These are phyloP conservation scores for Nematopogon swammerdamellus DNA, from an alignment of 2,888 invertebrate genomes.

Conservation along the genomic window DNA sequence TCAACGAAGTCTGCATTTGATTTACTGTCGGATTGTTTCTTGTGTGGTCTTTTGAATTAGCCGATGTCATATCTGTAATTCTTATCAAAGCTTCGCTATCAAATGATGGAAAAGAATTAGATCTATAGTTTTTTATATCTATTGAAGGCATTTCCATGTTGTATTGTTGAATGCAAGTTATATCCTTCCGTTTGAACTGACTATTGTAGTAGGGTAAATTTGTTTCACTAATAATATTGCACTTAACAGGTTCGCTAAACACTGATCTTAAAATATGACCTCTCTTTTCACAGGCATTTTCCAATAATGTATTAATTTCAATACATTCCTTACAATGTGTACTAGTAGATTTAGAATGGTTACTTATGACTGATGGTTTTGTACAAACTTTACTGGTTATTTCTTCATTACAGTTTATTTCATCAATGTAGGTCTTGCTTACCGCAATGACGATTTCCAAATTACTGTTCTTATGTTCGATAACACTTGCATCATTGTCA, in stretches of 20 bases:
- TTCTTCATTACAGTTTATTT: no score
- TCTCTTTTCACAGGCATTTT: background rate
- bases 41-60: background rate
- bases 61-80: background rate
- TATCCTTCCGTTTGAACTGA: background rate
- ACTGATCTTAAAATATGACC: background rate
- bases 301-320: background rate
- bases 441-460: no score
- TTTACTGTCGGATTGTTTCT: background rate
- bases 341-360: no score
- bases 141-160: background rate
- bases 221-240: background rate
- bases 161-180: background rate
- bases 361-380: no score
- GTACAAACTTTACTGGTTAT: no score
- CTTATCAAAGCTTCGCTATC: background rate
- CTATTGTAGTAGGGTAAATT: background rate
- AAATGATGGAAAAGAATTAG: background rate
- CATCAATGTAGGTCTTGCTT: no score
- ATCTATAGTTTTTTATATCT: background rate
- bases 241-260: background rate
- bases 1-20: background rate
- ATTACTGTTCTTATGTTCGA: no score
- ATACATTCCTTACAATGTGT: no score
- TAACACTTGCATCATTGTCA: no score